Conservation (phyloP, 2,113 vertebrate genomes). For the Sorex araneus region DNA sequence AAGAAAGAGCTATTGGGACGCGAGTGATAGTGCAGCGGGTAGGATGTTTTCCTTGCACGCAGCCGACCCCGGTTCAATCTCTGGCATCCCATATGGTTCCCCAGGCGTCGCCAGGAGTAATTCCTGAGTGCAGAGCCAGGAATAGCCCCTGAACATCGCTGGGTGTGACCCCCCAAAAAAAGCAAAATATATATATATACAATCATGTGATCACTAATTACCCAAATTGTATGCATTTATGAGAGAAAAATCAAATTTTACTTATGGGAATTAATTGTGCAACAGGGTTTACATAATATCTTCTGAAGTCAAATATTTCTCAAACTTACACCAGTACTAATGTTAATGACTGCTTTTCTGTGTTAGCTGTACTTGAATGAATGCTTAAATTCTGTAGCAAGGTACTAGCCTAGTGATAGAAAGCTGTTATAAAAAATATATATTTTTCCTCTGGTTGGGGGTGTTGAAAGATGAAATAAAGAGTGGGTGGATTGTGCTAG, state of each 20-base stretch:
- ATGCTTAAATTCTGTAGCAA: conserved; percentile 35
- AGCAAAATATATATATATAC: no score
- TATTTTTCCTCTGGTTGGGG: conserved; percentile 22
- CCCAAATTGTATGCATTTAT: not conserved
- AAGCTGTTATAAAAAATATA: conserved; percentile 26
- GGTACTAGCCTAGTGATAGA: not conserved
- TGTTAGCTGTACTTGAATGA: not conserved
- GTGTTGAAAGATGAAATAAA: not conserved
- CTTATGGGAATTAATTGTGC: not conserved
- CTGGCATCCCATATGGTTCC: no score
- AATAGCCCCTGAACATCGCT: no score
- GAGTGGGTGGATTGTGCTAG: not conserved
- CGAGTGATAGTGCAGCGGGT: no score
- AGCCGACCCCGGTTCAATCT: no score
- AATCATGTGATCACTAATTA: not conserved
- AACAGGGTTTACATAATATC: not conserved
- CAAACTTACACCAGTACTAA: not conserved
- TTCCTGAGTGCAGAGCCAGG: no score
- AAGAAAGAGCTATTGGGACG: no score
- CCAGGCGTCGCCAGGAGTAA: no score
- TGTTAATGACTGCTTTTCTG: not conserved
- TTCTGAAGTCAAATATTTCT: conserved; percentile 48
- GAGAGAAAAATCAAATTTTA: conserved; percentile 1
- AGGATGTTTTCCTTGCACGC: no score
- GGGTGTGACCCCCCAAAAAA: no score